These are phyloP conservation scores for Byasa hedistus DNA, from an alignment of 2,888 invertebrate genomes.

Conservation along the genomic window DNA sequence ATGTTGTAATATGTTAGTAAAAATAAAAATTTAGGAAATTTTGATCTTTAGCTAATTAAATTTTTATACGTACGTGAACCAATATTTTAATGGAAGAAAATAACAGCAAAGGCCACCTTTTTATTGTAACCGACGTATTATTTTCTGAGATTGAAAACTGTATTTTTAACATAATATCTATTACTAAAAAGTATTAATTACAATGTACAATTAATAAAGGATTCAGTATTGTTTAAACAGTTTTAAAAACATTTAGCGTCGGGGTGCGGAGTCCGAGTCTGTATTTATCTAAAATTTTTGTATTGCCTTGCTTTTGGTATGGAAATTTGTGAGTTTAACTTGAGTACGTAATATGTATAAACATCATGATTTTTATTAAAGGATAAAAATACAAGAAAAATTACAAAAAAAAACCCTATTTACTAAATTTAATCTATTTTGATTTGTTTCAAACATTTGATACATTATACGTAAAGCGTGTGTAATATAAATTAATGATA, in stretches of 20 bases:
- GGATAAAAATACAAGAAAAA: neutral
- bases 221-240: neutral
- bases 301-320: neutral
- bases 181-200: neutral
- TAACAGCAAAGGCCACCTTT: neutral
- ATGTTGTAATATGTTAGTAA: neutral
- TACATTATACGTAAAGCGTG: neutral
- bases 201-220: neutral
- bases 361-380: neutral
- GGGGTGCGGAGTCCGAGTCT: neutral
- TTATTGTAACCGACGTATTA: neutral
- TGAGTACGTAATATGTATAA: neutral
- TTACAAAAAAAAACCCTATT: neutral
- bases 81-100: neutral
- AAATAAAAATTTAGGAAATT: conserved; percentile 4
- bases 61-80: neutral
- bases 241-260: neutral
- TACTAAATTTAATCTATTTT: neutral
- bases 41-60: neutral
- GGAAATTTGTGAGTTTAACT: neutral
- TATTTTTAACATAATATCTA: neutral
- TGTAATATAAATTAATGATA: neutral
- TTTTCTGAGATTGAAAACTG: neutral
- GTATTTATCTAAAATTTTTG: neutral
- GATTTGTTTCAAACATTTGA: too few relatives aligned